phyloP scores from a whole-genome alignment of 2,113 vertebrate genomes.

The Ciconia boyciana region DNA sequence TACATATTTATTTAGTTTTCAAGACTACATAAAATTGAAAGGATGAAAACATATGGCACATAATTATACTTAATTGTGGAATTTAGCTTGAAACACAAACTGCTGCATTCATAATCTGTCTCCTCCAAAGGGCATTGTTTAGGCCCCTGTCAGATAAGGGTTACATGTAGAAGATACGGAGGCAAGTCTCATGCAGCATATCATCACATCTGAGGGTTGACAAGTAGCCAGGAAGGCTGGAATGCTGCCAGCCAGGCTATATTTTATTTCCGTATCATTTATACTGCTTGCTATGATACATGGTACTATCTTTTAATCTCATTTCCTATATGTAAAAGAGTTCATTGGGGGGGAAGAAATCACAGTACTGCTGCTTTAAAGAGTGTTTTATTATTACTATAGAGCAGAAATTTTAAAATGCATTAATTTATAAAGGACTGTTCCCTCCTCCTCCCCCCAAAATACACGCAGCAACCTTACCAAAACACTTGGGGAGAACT shows the following conservation, averaged over 20 bases:
- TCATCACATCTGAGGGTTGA: background rate
- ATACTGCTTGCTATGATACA: background rate
- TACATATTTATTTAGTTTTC: background rate
- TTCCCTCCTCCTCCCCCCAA: background rate
- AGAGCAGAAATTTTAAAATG: background rate
- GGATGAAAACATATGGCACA: background rate
- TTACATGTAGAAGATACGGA: background rate
- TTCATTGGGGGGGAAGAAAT: background rate
- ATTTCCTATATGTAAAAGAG: background rate
- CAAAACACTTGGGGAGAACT: background rate
- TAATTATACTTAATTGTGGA: conserved; percentile 15
- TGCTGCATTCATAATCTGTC: background rate
- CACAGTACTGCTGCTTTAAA: background rate
- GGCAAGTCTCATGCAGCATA: background rate
- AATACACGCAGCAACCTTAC: background rate
- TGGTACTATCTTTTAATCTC: background rate
- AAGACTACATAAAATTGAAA: background rate
- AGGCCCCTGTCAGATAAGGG: background rate
- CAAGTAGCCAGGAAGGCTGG: background rate
- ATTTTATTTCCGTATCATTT: background rate
- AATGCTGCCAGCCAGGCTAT: background rate
- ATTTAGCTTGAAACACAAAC: conserved; percentile 12
- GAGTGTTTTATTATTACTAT: background rate
- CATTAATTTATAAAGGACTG: background rate
- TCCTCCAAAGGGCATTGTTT: background rate